phyloP scores from a whole-genome alignment of 2,888 invertebrate genomes.

The Amphimallon solstitiale region DNA sequence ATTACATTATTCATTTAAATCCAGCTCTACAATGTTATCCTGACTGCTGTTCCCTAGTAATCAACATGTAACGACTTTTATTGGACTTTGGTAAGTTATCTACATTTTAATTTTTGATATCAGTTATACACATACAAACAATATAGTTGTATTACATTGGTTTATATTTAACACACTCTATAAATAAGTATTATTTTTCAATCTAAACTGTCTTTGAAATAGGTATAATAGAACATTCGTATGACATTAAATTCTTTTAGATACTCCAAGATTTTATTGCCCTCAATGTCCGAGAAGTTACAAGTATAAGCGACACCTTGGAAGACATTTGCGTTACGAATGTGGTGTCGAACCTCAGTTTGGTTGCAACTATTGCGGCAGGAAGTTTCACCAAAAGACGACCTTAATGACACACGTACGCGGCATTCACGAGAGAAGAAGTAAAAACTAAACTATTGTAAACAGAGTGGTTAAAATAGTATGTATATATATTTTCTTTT shows the following conservation, averaged over 20 bases:
- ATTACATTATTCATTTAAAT: no score
- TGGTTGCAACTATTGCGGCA: constrained; percentile 51
- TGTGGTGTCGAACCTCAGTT: constrained; percentile 46
- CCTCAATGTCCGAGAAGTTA: constrained; percentile 34
- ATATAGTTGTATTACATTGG: no score
- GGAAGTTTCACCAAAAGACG: constrained; percentile 55
- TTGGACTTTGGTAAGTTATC: no score
- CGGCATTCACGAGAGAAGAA: constrained; percentile 20
- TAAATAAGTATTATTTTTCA: neutral
- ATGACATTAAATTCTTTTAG: constrained; percentile 26
- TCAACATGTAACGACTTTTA: no score
- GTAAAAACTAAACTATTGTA: neutral
- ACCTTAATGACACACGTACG: constrained; percentile 44
- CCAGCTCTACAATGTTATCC: no score
- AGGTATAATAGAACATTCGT: neutral
- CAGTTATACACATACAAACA: no score
- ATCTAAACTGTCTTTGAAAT: no score
- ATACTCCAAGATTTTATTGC: constrained; percentile 30
- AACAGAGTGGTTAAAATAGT: neutral
- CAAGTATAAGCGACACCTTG: constrained; percentile 39
- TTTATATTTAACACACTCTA: no score
- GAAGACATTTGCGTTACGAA: constrained; percentile 45
- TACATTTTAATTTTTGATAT: no score
- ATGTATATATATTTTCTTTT: neutral
- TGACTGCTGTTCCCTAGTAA: no score